Percentiles rank a stretch among this genome's conserved stretches.
phyloP scores from a whole-genome alignment of 2,113 vertebrate species.

The Myiopsitta monachus region DNA sequence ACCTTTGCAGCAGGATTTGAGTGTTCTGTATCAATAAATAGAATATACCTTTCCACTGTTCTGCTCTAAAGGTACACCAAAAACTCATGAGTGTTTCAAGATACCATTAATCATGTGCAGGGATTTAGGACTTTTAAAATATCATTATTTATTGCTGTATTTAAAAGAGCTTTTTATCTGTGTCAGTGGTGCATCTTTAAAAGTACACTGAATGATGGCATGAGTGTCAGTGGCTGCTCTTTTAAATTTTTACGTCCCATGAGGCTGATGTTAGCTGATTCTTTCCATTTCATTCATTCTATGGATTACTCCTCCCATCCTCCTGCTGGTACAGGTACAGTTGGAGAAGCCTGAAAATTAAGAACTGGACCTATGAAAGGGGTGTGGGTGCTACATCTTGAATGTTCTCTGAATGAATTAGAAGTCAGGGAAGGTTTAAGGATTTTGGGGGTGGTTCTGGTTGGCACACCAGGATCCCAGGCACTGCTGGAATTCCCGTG shows the following conservation, averaged over 20 bases:
- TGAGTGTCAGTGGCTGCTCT: not conserved
- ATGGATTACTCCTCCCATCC: accelerated
- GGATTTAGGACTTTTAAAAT: not conserved
- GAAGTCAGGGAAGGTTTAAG: not conserved
- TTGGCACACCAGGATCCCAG: not conserved
- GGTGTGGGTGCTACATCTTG: accelerated
- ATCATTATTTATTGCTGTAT: not conserved
- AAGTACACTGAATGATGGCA: not conserved
- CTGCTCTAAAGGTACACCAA: not conserved
- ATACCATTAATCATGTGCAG: accelerated
- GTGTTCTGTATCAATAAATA: not conserved
- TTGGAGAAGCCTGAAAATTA: not conserved
- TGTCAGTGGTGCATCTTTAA: accelerated
- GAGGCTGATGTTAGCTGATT: not conserved
- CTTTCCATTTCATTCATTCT: not conserved
- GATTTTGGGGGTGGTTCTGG: not conserved
- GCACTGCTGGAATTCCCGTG: not conserved
- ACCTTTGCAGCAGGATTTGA: not conserved
- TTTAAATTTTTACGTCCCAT: not conserved
- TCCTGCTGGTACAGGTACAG: not conserved
- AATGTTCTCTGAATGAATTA: too few relatives aligned
- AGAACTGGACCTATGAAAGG: accelerated
- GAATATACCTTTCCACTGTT: not conserved
- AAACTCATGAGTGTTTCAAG: not conserved
- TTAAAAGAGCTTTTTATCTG: not conserved